Evolutionary conservation across 2,888 invertebrate genomes (phyloP), one percentile per base, ranked within the genome.

Genomic region (Rhamphomyia laevipes): DNA sequence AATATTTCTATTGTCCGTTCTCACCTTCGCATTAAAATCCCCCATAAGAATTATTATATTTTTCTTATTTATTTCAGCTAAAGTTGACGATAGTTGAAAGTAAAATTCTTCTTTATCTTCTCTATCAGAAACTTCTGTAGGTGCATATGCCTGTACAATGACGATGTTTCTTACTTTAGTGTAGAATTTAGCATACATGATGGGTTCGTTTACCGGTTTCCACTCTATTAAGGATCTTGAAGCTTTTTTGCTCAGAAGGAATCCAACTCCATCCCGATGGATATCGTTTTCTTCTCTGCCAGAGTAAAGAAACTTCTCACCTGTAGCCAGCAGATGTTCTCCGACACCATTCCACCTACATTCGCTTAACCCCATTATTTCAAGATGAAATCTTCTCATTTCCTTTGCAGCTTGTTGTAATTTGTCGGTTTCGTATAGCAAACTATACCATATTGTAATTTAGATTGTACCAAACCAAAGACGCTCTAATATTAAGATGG

Each of bases 271-370:
- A 3, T 21, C 21, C 21, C 5, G 21, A 21, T 21, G 21, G 5
- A 21, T 21, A 21, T 21, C 21, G 15, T 38, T 35, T 45, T 31
- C 21, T 17, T 45, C 31, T 35, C 35, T 46, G 37, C 46, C 46
- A 46, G 46, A 46, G 46, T 46, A 46, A 10, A 46, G 37, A 33
- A 46, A 46, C 13, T 33, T 33, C 15, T 35, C 38, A 4, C 46
- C 38, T 13, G 16, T 37, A 3, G 17, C n/a, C 16, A 46, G 21
- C 38, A 13, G 18, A 21, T 18, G 16, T 33, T 46, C 46, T 17
- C 21, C 38, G 33, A 17, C 17, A 13, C 38, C 46, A 37, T 46
- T 46, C 46, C 46, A 46, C 38, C 46, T 35, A 13, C 46, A 37
- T 37, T 46, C 38, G 17, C 21, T 37, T n/a, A 46, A 13, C 4